Percentiles rank a stretch among this genome's conserved stretches.
Conservation (phyloP, 1,140 invertebrate genomes). For the Euwallacea fornicatus region DNA sequence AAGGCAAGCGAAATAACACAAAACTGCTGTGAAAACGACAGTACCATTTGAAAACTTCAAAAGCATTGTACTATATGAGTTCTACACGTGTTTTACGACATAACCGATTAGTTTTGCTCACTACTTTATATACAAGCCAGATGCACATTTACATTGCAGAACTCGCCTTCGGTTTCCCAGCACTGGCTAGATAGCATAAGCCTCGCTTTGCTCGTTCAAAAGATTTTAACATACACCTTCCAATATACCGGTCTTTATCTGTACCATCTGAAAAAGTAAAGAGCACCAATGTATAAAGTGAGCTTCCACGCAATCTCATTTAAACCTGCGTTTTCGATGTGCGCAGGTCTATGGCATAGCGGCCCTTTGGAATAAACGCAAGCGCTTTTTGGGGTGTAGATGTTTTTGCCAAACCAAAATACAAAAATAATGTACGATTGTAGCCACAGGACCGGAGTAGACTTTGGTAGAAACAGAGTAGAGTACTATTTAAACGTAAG, state of each 20-base stretch:
- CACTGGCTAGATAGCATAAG: too few relatives aligned
- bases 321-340: background rate
- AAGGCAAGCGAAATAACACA: slow-evolving; percentile 42
- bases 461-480: too few relatives aligned
- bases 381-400: background rate
- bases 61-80: slow-evolving; percentile 38
- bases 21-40: slow-evolving; percentile 39
- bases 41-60: slow-evolving; percentile 38
- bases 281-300: background rate
- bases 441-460: background rate
- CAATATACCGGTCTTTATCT: background rate
- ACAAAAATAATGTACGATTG: slow-evolving; percentile 5
- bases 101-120: slow-evolving; percentile 44
- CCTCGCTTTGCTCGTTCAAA: too few relatives aligned
- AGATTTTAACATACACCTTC: too few relatives aligned
- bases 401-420: slow-evolving; percentile 33
- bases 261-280: background rate
- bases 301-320: background rate
- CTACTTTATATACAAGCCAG: slow-evolving; percentile 9
- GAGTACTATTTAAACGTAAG: too few relatives aligned
- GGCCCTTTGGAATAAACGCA: background rate
- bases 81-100: slow-evolving; percentile 47
- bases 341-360: background rate
- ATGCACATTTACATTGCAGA: slow-evolving; percentile 30
- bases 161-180: slow-evolving; percentile 18